phyloP scores from a whole-genome alignment of 2,797 vertebrate species.

The Aulostomus chinensis region DNA sequence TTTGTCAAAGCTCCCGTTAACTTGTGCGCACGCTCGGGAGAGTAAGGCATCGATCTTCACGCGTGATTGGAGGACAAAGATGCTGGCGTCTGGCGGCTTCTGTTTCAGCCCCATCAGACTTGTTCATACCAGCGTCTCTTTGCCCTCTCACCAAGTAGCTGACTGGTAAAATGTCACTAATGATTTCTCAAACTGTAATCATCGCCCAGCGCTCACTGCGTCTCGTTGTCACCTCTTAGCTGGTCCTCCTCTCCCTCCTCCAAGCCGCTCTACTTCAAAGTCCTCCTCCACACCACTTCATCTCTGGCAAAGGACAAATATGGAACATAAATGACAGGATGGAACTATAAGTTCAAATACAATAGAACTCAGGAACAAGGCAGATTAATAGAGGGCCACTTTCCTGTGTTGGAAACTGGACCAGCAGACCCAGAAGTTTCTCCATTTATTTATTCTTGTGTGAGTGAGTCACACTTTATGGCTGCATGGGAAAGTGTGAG shows the following conservation, averaged over 20 bases:
- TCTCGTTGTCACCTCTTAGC: background rate
- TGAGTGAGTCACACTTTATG: constrained; percentile 7
- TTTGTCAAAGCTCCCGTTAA: too few species aligned
- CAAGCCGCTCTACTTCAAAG: constrained; percentile 55
- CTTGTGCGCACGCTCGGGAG: too few species aligned
- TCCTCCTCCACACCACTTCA: constrained; percentile 33
- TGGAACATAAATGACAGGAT: constrained; percentile 55
- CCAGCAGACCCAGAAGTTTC: constrained; percentile 13
- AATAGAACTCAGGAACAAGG: constrained; percentile 62
- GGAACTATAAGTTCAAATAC: constrained; percentile 48
- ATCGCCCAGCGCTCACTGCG: too few species aligned
- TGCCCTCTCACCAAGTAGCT: too few species aligned
- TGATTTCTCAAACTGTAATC: too few species aligned
- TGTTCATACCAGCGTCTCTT: too few species aligned
- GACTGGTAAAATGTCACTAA: too few species aligned
- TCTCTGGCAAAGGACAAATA: constrained; percentile 27
- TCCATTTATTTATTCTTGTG: constrained; percentile 48
- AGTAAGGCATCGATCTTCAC: too few species aligned
- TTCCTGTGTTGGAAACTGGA: constrained; percentile 60
- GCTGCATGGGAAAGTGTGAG: constrained; percentile 21
- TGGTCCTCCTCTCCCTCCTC: constrained; percentile 14
- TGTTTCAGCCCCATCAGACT: too few species aligned
- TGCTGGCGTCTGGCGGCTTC: too few species aligned
- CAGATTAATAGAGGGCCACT: constrained; percentile 47
- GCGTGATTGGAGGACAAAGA: too few species aligned